These are phyloP conservation scores for Ectemnius continuus DNA, from an alignment of 2,888 invertebrate species.

Conservation along the genomic window DNA sequence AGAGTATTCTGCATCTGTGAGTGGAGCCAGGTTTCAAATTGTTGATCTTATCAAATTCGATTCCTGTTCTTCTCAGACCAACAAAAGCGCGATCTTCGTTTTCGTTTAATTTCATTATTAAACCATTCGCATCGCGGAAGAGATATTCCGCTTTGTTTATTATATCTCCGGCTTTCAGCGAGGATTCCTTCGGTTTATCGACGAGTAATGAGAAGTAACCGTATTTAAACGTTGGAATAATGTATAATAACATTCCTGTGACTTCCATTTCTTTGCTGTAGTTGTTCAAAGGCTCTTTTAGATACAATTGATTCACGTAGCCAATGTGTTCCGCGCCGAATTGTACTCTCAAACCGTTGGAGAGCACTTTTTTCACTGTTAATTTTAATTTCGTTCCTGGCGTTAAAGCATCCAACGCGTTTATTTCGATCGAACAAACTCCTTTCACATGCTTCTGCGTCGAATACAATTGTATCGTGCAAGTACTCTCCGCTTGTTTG, in stretches of 20 bases:
- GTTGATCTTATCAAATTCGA: conserved; percentile 73
- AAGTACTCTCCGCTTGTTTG: conserved; percentile 75
- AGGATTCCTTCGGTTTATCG: conserved; percentile 68
- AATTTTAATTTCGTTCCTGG: conserved; percentile 77
- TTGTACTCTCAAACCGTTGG: conserved; percentile 78
- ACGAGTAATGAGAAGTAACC: conserved; percentile 82
- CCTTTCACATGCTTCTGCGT: conserved; percentile 73
- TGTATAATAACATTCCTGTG: conserved; percentile 80
- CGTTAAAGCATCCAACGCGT: conserved; percentile 76
- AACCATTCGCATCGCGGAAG: conserved; percentile 76
- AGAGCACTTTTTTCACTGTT: conserved; percentile 74
- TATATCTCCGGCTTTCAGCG: conserved; percentile 80
- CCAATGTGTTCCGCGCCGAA: conserved; percentile 78
- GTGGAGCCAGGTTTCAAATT: conserved; percentile 78
- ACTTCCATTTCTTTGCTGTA: conserved; percentile 63
- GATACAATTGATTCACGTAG: conserved; percentile 75
- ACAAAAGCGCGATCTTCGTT: conserved; percentile 67
- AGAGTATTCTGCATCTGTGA: conserved; percentile 81
- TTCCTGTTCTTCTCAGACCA: conserved; percentile 66
- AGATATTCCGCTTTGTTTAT: conserved; percentile 81
- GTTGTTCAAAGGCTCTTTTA: conserved; percentile 59
- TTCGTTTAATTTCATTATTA: conserved; percentile 70
- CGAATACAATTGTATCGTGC: conserved; percentile 79
- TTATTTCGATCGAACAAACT: conserved; percentile 62
- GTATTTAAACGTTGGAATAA: conserved; percentile 84